Percentiles rank a stretch among this genome's conserved stretches.
Evolutionary conservation across 2,888 invertebrate genomes (phyloP).

Genomic region (Cylindroiulus punctatus): DNA sequence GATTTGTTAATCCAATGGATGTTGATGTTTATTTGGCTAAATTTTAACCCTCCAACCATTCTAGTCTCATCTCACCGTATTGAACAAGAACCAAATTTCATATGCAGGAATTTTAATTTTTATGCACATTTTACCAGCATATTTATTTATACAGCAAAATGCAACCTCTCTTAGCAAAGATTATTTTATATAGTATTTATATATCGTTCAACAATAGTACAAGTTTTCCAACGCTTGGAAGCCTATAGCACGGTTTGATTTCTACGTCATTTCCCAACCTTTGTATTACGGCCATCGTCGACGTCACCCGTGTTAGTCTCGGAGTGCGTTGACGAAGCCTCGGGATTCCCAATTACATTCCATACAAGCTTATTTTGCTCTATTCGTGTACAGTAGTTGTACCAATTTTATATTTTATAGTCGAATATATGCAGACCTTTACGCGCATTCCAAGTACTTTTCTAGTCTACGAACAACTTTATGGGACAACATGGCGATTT

Average conservation of each 20-base stretch:
- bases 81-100: slow-evolving; percentile 40
- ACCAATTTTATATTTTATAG: background rate
- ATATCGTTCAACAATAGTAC: slow-evolving; percentile 15
- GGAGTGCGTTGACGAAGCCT: background rate
- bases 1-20: background rate
- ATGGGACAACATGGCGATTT: background rate
- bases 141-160: slow-evolving; percentile 5
- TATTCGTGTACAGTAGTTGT: background rate
- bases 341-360: background rate
- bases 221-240: background rate
- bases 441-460: background rate
- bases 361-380: background rate
- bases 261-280: background rate
- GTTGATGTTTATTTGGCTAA: background rate
- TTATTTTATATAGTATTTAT: slow-evolving; percentile 42
- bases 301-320: background rate
- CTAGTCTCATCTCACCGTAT: slow-evolving; percentile 2
- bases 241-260: slow-evolving; percentile 3
- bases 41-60: slow-evolving; percentile 26
- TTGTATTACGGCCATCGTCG: background rate
- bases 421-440: slow-evolving; percentile 5
- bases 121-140: slow-evolving; percentile 14
- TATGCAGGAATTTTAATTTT: slow-evolving; percentile 30
- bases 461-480: background rate
- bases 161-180: background rate